Evolutionary conservation across 2,113 vertebrate species (phyloP).

Genomic region (Oncorhynchus mykiss): DNA sequence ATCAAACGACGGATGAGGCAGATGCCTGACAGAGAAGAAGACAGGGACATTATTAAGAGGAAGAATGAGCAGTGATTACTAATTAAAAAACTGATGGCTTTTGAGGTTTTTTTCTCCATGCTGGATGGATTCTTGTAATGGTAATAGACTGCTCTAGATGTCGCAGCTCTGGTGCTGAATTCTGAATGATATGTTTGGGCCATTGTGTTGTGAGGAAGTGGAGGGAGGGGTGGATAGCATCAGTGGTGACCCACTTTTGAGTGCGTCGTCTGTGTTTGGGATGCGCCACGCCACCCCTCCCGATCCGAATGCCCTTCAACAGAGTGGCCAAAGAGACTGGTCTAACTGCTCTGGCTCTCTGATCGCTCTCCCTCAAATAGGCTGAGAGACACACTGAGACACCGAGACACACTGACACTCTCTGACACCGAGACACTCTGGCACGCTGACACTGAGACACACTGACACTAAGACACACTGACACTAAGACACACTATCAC

Average conservation of each 20-base stretch:
- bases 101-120: not conserved
- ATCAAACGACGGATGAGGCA: slow-evolving; percentile 33
- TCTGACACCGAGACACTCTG: too few species aligned
- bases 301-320: slow-evolving; percentile 27
- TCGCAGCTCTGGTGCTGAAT: not conserved
- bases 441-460: too few species aligned
- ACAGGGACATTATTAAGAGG: not conserved
- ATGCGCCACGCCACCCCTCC: not conserved
- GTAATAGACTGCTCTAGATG: slow-evolving; percentile 14
- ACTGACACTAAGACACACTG: too few species aligned
- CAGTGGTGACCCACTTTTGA: slow-evolving; percentile 17
- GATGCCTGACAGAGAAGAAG: slow-evolving; percentile 27
- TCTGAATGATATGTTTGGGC: slow-evolving; percentile 22
- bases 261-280: not conserved
- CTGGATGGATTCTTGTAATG: slow-evolving; percentile 12
- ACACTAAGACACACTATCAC: too few species aligned
- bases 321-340: slow-evolving; percentile 7
- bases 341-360: slow-evolving; percentile 4
- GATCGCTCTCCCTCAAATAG: not conserved
- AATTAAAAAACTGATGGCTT: slow-evolving; percentile 36
- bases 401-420: too few species aligned
- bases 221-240: not conserved
- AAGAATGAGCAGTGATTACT: slow-evolving; percentile 32
- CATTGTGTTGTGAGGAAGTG: not conserved
- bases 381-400: too few species aligned